Evolutionary conservation across 2,797 vertebrate genomes (phyloP), one percentile per base, ranked within the genome.

Genomic region (Siniperca obscura): DNA sequence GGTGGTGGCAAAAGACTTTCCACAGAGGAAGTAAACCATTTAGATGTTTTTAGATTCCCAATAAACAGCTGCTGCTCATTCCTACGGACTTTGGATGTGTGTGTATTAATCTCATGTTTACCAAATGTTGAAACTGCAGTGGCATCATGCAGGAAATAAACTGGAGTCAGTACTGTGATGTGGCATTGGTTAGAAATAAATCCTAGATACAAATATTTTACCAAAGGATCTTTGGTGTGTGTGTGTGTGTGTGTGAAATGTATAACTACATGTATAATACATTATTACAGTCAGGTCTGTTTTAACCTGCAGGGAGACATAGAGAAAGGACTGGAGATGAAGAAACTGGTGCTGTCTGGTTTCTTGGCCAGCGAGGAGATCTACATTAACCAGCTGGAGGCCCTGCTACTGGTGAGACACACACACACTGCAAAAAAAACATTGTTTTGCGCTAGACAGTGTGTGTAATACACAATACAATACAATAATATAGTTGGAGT

Each of bases 361-460:
- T 98, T 99, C 90, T 87, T 99, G 93, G 97, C 98, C 93, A 99
- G 98, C 0, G 98, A 99, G 90, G 98, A 99, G 94, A 98, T 99
- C 94, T 99, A 99, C 93, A 98, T 99, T 77, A 99, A 99, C 94
- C 98, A 99, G 91, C 94, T 99, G 87, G 98, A 99, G 85, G 98
- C 98, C 17, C 92, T 99, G 80, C 89, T 99, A 77, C 93, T 99
- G 97, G 98, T 99, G 90, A 96, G 92, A 81, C 22, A 44, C 40
- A 64, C 44, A 36, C 48, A 60, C 36, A 64, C 36, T 46, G 52
- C 53, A 62, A 34, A 72, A 72, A 42, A 55, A 21, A 55, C 5
- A 7, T 4, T 46, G 48, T 13, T 40, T 57, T 71, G n/a, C 57
- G 14, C 30, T 8, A 10, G 30, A 71, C 27, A 8, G 1, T 38